Evolutionary conservation across 2,797 vertebrate species (phyloP).

Genomic region (Poliocrania exsul): DNA sequence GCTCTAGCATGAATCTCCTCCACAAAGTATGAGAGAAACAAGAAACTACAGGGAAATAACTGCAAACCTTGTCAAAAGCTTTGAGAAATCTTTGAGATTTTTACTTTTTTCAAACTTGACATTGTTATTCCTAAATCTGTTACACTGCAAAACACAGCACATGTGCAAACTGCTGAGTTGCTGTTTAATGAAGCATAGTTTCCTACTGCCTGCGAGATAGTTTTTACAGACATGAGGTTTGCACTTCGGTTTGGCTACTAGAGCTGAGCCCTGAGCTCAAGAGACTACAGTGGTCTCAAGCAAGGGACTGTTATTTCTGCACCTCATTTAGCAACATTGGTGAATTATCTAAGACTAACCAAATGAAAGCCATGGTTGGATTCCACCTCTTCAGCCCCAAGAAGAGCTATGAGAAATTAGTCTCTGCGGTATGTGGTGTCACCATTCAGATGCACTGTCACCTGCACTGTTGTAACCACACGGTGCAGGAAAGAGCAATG

Average conservation of each 20-base stretch:
- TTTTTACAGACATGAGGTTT: constrained; percentile 10
- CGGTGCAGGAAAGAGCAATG: constrained; percentile 12
- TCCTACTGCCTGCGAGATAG: constrained; percentile 2
- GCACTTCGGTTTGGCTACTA: neutral
- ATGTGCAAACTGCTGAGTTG: constrained; percentile 2
- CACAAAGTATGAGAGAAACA: neutral
- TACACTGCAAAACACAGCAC: neutral
- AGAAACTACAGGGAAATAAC: neutral
- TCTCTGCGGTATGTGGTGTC: constrained; percentile 8
- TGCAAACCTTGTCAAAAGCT: constrained; percentile 6
- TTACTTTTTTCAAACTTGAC: constrained; percentile 9
- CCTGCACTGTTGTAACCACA: constrained; percentile 42
- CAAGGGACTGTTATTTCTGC: neutral
- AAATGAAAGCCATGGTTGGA: neutral
- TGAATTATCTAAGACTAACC: neutral
- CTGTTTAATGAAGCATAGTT: constrained; percentile 23
- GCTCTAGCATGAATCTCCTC: neutral
- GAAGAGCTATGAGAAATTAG: neutral
- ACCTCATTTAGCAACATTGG: neutral
- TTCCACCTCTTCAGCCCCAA: neutral
- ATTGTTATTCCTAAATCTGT: constrained; percentile 4
- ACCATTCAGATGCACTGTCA: constrained; percentile 23
- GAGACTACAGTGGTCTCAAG: neutral
- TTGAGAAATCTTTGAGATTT: constrained; percentile 15
- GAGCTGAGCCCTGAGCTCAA: neutral